These are phyloP conservation scores for Corynorhinus townsendii DNA, from an alignment of 2,113 vertebrate genomes.

Conservation along the genomic window DNA sequence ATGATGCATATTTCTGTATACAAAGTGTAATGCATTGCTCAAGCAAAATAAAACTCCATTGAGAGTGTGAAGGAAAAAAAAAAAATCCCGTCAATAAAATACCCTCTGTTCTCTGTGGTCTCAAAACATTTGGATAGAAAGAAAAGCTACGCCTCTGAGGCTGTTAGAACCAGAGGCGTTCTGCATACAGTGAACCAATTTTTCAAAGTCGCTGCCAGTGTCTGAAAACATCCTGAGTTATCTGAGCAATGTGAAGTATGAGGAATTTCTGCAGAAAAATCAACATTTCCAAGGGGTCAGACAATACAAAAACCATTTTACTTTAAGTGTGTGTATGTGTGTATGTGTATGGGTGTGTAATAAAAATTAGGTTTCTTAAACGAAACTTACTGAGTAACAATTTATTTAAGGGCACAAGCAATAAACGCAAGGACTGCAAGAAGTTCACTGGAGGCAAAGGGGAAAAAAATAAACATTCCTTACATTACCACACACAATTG, in stretches of 20 bases:
- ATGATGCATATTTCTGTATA: conserved; percentile 18
- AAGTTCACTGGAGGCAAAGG: background rate
- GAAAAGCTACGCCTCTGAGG: conserved; percentile 21
- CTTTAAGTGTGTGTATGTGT: background rate
- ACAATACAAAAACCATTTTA: conserved; percentile 7
- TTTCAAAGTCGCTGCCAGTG: conserved; percentile 24
- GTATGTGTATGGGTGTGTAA: background rate
- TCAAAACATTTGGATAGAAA: conserved; percentile 45
- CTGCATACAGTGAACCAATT: background rate
- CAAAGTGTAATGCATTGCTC: conserved; percentile 19
- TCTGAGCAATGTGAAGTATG: conserved; percentile 56
- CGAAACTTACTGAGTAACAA: background rate
- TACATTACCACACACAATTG: background rate
- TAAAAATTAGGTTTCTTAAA: background rate
- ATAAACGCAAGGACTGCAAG: background rate
- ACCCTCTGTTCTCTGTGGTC: conserved; percentile 36
- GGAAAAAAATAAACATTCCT: background rate
- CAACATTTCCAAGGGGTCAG: conserved; percentile 27
- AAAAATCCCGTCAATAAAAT: conserved; percentile 7
- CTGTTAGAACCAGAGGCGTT: background rate
- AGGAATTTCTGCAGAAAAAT: conserved; percentile 42
- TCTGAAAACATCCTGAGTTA: conserved; percentile 51
- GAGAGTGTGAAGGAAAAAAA: background rate
- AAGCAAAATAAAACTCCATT: conserved; percentile 43
- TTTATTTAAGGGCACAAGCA: background rate